phyloP scores from a whole-genome alignment of 2,797 vertebrate genomes.

The Myripristis jacobus region DNA sequence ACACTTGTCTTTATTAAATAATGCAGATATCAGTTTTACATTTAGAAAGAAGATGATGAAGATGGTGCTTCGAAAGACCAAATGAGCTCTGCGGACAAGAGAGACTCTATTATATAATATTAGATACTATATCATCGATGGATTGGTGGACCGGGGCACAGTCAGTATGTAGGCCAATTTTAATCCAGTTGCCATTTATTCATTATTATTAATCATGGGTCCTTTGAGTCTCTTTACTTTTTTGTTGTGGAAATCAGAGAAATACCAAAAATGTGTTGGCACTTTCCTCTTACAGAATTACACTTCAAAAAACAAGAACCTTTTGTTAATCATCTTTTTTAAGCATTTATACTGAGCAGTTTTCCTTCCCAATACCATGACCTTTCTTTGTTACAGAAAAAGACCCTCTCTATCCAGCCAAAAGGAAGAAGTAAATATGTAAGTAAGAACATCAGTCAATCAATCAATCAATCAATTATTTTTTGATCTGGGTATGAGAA shows the following conservation, averaged over 20 bases:
- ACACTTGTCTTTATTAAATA: too few species aligned
- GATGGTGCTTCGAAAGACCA: not conserved
- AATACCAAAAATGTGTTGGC: not conserved
- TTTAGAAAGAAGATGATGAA: not conserved
- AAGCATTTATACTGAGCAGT: not conserved
- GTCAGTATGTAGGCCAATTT: not conserved
- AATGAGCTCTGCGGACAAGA: not conserved
- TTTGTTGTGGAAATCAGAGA: not conserved
- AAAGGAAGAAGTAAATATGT: too few species aligned
- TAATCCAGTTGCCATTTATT: not conserved
- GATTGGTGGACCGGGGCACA: too few species aligned
- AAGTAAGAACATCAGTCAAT: too few species aligned
- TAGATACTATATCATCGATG: too few species aligned
- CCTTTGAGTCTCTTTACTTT: not conserved
- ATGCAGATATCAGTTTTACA: not conserved
- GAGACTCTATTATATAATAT: too few species aligned
- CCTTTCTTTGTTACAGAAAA: not conserved
- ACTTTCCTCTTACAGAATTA: conserved; percentile 5
- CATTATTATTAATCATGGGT: too few species aligned
- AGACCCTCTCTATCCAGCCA: not conserved
- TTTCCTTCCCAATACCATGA: conserved; percentile 5
- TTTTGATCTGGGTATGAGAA: not conserved
- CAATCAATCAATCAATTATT: too few species aligned
- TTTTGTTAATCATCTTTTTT: not conserved
- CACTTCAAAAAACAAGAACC: not conserved